phyloP scores from a whole-genome alignment of 2,113 vertebrate species.

The Myxocyprinus asiaticus region DNA sequence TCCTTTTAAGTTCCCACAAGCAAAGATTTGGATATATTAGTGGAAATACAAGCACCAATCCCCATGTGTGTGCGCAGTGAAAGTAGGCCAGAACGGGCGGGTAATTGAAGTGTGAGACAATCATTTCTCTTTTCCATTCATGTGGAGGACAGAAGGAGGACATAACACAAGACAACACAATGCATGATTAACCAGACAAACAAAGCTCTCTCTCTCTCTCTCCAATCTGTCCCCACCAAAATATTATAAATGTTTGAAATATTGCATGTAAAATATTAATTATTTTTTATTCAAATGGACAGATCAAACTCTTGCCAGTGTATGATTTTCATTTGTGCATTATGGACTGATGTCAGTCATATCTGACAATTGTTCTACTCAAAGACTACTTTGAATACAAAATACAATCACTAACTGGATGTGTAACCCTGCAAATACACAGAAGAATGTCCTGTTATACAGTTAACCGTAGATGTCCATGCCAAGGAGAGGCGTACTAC shows the following conservation, averaged over 20 bases:
- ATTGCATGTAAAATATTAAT: not conserved
- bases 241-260: not conserved
- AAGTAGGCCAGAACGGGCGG: constrained; percentile 46
- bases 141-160: constrained; percentile 38
- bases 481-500: not conserved
- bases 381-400: not conserved
- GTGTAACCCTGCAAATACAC: not conserved
- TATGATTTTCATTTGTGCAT: not conserved
- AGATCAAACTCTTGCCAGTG: not conserved
- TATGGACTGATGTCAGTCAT: not conserved
- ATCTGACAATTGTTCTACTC: not conserved
- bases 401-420: not conserved
- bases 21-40: not conserved
- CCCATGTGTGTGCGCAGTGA: constrained; percentile 35
- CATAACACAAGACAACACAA: not conserved
- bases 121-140: constrained; percentile 39
- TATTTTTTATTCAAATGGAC: not conserved
- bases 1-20: constrained; percentile 5
- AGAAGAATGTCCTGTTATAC: not conserved
- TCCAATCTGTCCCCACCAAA: not conserved
- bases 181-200: constrained; percentile 21
- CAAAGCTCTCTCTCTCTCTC: constrained; percentile 11
- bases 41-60: constrained; percentile 6
- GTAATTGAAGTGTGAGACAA: constrained; percentile 48
- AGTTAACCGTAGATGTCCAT: not conserved